These are phyloP conservation scores for Geotria australis DNA, from an alignment of 2,797 vertebrate genomes.

Conservation along the genomic window DNA sequence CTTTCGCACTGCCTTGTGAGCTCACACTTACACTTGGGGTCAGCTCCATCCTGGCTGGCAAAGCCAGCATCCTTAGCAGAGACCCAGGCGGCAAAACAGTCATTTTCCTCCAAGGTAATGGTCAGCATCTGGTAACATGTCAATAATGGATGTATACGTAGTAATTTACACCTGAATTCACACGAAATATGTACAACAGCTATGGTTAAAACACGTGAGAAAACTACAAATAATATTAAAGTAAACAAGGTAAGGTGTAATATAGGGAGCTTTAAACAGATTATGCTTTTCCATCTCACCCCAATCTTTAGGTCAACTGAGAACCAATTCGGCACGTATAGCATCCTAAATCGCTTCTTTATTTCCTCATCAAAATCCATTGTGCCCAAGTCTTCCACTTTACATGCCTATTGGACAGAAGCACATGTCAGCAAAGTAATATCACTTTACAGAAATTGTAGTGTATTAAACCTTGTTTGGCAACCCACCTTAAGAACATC, in stretches of 20 bases:
- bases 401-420: slow-evolving; percentile 40
- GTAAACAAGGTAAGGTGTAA: too few relatives aligned
- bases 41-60: slow-evolving; percentile 76
- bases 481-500: slow-evolving; percentile 59
- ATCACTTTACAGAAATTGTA: too few relatives aligned
- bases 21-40: slow-evolving; percentile 51
- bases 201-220: neutral
- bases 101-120: slow-evolving; percentile 85
- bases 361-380: slow-evolving; percentile 96
- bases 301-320: slow-evolving; percentile 96
- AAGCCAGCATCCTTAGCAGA: slow-evolving; percentile 94
- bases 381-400: slow-evolving; percentile 88
- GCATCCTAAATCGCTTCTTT: slow-evolving; percentile 97
- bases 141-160: too few relatives aligned
- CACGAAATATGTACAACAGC: neutral
- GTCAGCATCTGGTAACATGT: slow-evolving; percentile 53
- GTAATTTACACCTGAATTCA: neutral
- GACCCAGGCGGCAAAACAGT: slow-evolving; percentile 95
- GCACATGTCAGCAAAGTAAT: too few relatives aligned
- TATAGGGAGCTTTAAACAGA: too few relatives aligned
- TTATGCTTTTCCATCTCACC: slow-evolving; percentile 18
- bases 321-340: slow-evolving; percentile 99
- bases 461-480: too few relatives aligned
- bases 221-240: too few relatives aligned
- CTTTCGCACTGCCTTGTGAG: neutral